Percentiles rank a stretch among this genome's conserved stretches.
Evolutionary conservation across 1,140 invertebrate species (phyloP).

Genomic region (Listronotus bonariensis): DNA sequence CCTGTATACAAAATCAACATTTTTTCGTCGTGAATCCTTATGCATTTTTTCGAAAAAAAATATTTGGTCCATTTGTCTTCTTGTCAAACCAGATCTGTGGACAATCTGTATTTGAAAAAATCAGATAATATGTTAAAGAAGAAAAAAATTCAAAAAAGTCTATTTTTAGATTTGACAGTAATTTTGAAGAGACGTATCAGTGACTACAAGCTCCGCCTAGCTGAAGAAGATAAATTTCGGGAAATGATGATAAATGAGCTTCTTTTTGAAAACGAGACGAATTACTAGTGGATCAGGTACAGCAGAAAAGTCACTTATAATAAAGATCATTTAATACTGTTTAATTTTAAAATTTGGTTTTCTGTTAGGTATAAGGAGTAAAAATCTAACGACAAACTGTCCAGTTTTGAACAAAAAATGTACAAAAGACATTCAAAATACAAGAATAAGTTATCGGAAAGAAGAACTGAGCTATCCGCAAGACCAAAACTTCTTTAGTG

Average conservation of each 20-base stretch:
- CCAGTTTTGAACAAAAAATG: slow-evolving; percentile 12
- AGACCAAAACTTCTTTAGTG: slow-evolving; percentile 25
- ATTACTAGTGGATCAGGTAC: slow-evolving; percentile 29
- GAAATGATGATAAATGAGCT: slow-evolving; percentile 50
- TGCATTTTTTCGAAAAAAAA: too few species aligned
- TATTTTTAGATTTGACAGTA: slow-evolving; percentile 5
- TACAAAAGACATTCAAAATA: slow-evolving; percentile 37
- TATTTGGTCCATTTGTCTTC: too few species aligned
- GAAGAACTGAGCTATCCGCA: slow-evolving; percentile 29
- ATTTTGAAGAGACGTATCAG: slow-evolving; percentile 37
- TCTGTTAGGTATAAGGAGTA: slow-evolving; percentile 2
- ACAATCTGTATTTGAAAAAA: not conserved
- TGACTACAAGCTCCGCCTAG: slow-evolving; percentile 45
- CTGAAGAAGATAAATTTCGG: slow-evolving; percentile 46
- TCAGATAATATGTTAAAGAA: not conserved
- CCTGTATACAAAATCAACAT: too few species aligned
- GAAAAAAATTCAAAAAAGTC: too few species aligned
- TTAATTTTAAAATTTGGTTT: not conserved
- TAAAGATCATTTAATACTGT: too few species aligned
- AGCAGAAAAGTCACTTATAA: too few species aligned
- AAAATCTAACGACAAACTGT: not conserved
- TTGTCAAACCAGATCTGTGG: too few species aligned
- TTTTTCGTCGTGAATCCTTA: too few species aligned
- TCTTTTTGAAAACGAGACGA: slow-evolving; percentile 48
- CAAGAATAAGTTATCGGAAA: slow-evolving; percentile 19